Conservation (phyloP, 2,888 invertebrate genomes). For the Philhelius pedissequus region DNA sequence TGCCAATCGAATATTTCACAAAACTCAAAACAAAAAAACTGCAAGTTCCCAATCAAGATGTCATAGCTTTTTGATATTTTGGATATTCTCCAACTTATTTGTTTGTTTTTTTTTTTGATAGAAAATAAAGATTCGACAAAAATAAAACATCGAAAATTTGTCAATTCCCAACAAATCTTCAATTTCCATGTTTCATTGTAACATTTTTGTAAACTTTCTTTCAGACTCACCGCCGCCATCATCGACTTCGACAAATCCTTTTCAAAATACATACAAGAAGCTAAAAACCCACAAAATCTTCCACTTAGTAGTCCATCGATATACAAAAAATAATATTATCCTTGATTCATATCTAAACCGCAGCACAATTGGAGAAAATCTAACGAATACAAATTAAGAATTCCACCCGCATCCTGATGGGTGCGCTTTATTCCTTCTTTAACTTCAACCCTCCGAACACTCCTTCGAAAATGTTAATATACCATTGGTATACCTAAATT, state of each 20-base stretch:
- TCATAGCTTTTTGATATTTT: not conserved
- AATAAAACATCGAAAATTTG: conserved; percentile 33
- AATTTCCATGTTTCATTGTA: conserved; percentile 43
- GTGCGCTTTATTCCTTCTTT: conserved; percentile 3
- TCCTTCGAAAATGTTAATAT: not conserved
- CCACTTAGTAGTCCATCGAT: conserved; percentile 44
- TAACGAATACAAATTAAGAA: conserved; percentile 55
- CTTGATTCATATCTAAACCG: conserved; percentile 58
- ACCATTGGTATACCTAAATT: not conserved
- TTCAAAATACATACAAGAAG: not conserved
- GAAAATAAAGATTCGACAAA: not conserved
- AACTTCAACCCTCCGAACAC: not conserved
- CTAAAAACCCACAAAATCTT: conserved; percentile 20
- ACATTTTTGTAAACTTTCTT: conserved; percentile 1
- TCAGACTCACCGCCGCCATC: conserved; percentile 20
- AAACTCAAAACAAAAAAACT: too few species aligned
- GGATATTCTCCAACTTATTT: conserved; percentile 1
- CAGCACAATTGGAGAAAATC: conserved; percentile 12
- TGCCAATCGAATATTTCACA: too few species aligned
- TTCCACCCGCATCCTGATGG: conserved; percentile 62
- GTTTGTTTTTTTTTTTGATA: too few species aligned
- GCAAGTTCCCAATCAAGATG: not conserved
- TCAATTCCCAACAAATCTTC: conserved; percentile 48
- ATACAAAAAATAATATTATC: conserved; percentile 32
- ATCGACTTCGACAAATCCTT: conserved; percentile 12